Evolutionary conservation across 2,888 invertebrate species (phyloP), one percentile per base, ranked within the genome.

Genomic region (Drosophila pseudotakahashii): DNA sequence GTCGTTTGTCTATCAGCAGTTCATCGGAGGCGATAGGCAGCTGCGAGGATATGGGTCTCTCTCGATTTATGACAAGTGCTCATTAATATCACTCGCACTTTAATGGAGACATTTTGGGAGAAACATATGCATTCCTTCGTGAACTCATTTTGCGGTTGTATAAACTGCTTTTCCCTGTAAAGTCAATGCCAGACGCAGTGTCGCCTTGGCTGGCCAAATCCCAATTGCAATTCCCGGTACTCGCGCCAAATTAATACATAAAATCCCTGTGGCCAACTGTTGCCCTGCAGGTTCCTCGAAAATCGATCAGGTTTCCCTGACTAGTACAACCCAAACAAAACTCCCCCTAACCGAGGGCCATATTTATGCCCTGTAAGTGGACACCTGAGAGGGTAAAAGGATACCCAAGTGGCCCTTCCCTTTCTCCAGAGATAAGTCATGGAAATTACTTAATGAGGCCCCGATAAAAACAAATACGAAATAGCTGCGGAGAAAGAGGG

Each of bases 301-400:
- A 84, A 76, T 53, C 59, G 55, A 76, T 88, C 89, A 41, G 71
- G 76, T 86, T 89, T 71, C 48, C 55, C 69, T 88, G 89, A 89
- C 89, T 88, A 80, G 79, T 78, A 71, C 63, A 77, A 81, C 90
- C 90, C 88, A 86, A 90, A 90, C 90, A 90, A 90, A 90, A 75
- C 90, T 76, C 79, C 90, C 88, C 81, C 79, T 63, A 57, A 71
- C 61, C 50, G 48, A 66, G 59, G 45, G 16, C 32, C 60, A 57
- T 55, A 76, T 70, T 58, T 68, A 68, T 61, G 76, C 52, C 39
- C 52, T 66, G 53, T 78, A 81, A 87, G 81, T 87, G 84, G 78
- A 76, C 81, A 87, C 83, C 88, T 88, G 84, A 75, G 69, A 45
- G 13, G 45, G 36, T 30, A 42, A 44, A 67, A 78, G 76, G 78